Percentiles rank a stretch among this genome's conserved stretches.
Conservation (phyloP, 2,888 invertebrate species). For the Conomelus anceps region DNA sequence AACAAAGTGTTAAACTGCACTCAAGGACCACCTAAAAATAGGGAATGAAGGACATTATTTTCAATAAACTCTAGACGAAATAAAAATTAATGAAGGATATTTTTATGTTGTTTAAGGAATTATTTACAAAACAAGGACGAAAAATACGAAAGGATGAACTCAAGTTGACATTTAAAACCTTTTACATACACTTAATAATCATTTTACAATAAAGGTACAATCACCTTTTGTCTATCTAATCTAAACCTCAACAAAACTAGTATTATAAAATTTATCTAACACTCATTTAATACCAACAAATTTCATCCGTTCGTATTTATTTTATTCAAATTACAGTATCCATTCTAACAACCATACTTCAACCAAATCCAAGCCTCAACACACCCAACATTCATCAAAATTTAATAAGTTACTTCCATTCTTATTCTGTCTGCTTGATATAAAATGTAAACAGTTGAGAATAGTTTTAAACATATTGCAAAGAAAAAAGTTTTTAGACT, state of each 20-base stretch:
- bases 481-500: not conserved
- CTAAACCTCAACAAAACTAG: not conserved
- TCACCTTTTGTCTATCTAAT: not conserved
- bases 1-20: too few relatives aligned
- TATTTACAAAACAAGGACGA: too few relatives aligned
- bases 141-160: not conserved
- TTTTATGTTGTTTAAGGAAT: too few relatives aligned
- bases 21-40: too few relatives aligned
- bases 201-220: not conserved
- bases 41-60: too few relatives aligned
- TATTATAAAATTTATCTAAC: not conserved
- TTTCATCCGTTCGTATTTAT: not conserved
- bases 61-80: too few relatives aligned
- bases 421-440: not conserved
- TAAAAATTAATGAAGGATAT: too few relatives aligned
- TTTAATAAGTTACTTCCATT: not conserved
- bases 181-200: not conserved
- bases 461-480: not conserved
- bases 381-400: not conserved
- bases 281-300: not conserved
- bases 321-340: too few relatives aligned
- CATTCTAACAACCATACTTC: not conserved
- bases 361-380: not conserved
- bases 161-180: too few relatives aligned
- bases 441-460: not conserved